A percentile compares a stretch with the other conserved stretches of the same genome.
Conservation (phyloP, 2,888 invertebrate genomes). For the Deilephila elpenor region DNA sequence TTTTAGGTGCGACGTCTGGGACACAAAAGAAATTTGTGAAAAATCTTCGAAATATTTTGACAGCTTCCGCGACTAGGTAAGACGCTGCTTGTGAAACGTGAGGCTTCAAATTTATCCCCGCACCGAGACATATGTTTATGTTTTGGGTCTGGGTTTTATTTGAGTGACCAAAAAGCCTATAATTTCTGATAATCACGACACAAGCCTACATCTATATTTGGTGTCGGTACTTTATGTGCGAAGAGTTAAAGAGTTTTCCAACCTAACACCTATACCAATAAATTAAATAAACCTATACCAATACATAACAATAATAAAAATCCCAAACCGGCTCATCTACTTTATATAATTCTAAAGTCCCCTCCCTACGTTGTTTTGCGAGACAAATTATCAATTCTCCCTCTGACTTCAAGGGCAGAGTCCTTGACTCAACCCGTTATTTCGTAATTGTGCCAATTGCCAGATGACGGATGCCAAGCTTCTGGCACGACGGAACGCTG, state of each 20-base stretch:
- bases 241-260: too few relatives aligned
- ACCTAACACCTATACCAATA: too few relatives aligned
- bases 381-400: neutral
- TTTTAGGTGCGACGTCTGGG: too few relatives aligned
- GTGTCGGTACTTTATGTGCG: too few relatives aligned
- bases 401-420: neutral
- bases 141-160: neutral
- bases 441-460: neutral
- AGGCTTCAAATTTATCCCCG: neutral
- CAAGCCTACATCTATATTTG: too few relatives aligned
- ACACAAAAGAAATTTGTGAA: too few relatives aligned
- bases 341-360: neutral
- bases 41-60: neutral
- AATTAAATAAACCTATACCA: too few relatives aligned
- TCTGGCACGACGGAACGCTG: neutral
- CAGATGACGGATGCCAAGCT: neutral
- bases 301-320: too few relatives aligned
- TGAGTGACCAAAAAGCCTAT: neutral
- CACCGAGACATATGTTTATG: neutral
- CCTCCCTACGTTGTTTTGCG: neutral
- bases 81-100: neutral
- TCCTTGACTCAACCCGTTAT: slow-evolving; percentile 2
- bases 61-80: neutral
- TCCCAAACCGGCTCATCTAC: too few relatives aligned
- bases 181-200: too few relatives aligned